Base-by-base conservation (phyloP, 1,140 invertebrate genomes). In the Drosophila kepulauana region DNA sequence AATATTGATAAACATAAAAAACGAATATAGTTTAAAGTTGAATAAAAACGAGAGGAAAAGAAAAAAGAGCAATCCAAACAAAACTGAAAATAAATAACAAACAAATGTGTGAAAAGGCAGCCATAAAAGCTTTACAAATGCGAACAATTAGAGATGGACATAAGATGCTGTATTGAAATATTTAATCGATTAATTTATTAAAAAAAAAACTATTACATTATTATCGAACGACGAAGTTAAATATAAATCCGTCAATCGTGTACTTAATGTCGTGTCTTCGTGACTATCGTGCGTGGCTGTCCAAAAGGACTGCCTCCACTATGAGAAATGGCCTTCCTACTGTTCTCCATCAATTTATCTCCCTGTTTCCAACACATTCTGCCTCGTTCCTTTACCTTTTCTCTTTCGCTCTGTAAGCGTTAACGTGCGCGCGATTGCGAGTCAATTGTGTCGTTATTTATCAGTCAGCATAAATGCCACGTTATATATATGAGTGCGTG, bases 401-500 rank as follows among this genome's bases (percentile, higher is more conserved):
- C 61, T 35, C 67, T 52, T 41, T 67, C 13, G 6, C 80, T 43
- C 46, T 43, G 63, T 25, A 28, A 64, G 68, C 56, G 79, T 75
- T 79, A 86, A 87, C 66, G 75, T 78, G 79, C 57, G 66, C 65
- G 48, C 79, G 80, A 86, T 87, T 86, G 78, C 76, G 74, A 86
- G 82, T 86, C 82, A 86, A 86, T 86, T 87, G 76, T 78, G 79
- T 86, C 84, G 72, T 87, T 86, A 82, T 86, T 82, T 86, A 86
- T 87, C 82, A 86, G 82, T 56, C 70, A 76, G 75, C 82, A 79
- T 62, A 79, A 82, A 79, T 75, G 49, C 41, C 61, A 45, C 30
- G 30, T 28, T 71, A 64, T 45, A 30, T 30, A 58, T 33, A 46
- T 65, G 56, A 46, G 28, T 54, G 38, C 33, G 25, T 10, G 51